Conservation (phyloP, 2,888 invertebrate genomes). For the Conomelus anceps region DNA sequence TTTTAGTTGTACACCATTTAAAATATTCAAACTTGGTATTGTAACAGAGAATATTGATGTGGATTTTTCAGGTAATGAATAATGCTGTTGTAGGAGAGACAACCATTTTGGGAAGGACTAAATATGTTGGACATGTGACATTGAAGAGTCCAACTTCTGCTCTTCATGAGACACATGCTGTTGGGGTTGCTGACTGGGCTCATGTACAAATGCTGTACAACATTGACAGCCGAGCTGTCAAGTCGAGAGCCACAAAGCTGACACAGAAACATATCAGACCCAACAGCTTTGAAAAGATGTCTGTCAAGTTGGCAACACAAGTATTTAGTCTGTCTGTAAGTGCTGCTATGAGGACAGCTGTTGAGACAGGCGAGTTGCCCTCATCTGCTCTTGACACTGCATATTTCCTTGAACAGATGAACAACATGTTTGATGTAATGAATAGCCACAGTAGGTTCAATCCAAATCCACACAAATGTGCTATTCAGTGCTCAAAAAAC, state of each 20-base stretch:
- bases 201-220: constrained; percentile 1
- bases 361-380: constrained; percentile 1
- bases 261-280: neutral
- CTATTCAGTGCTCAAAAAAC: neutral
- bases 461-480: constrained; percentile 9
- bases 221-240: neutral
- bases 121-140: no score
- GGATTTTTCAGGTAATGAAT: neutral
- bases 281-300: constrained; percentile 5
- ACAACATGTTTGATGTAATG: constrained; percentile 14
- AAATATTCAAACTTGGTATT: neutral
- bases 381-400: neutral
- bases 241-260: constrained; percentile 10
- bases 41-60: neutral
- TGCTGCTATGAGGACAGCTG: constrained; percentile 6
- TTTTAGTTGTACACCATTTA: no score
- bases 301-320: constrained; percentile 12
- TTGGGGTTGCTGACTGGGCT: constrained; percentile 8
- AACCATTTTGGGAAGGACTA: neutral
- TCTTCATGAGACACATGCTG: neutral
- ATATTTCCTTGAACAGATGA: neutral
- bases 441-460: neutral
- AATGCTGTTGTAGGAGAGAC: neutral
- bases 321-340: constrained; percentile 1
- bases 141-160: no score